These are phyloP conservation scores for Crotalus horridus DNA, from an alignment of 2,113 vertebrate species.

Conservation along the genomic window DNA sequence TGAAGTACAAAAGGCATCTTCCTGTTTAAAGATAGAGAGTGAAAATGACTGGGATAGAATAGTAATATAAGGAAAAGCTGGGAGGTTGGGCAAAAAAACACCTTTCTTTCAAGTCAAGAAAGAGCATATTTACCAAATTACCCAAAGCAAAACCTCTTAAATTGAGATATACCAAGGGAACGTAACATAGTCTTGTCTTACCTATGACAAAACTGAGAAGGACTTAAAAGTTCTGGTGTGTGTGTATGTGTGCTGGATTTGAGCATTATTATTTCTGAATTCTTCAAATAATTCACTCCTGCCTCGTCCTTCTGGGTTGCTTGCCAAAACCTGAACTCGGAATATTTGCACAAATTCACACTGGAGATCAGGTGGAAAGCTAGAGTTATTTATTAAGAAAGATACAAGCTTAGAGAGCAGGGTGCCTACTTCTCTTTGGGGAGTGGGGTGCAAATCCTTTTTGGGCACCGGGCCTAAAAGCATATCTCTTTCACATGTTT, in stretches of 20 bases:
- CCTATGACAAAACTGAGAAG: not conserved
- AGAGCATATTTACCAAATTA: not conserved
- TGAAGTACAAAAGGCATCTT: not conserved
- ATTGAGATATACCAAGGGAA: not conserved
- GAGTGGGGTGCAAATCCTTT: not conserved
- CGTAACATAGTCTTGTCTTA: not conserved
- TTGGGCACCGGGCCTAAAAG: not conserved
- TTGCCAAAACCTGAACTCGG: not conserved
- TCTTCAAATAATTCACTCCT: not conserved
- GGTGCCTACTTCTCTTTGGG: not conserved
- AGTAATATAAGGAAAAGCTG: not conserved
- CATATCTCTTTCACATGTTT: not conserved
- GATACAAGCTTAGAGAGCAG: not conserved
- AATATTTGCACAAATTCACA: not conserved
- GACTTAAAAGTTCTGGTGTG: not conserved
- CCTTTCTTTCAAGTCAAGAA: not conserved
- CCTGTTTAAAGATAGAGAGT: not conserved
- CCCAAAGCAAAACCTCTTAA: not conserved
- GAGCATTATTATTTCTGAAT: not conserved
- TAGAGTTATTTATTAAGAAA: not conserved
- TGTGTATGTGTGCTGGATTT: not conserved
- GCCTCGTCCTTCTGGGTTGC: not conserved
- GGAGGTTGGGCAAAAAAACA: not conserved
- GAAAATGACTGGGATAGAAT: not conserved
- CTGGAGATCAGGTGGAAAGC: not conserved